A percentile compares a stretch with the other conserved stretches of the same genome.
These are phyloP conservation scores for Mizuhopecten yessoensis DNA, from an alignment of 1,140 invertebrate species.

Conservation along the genomic window DNA sequence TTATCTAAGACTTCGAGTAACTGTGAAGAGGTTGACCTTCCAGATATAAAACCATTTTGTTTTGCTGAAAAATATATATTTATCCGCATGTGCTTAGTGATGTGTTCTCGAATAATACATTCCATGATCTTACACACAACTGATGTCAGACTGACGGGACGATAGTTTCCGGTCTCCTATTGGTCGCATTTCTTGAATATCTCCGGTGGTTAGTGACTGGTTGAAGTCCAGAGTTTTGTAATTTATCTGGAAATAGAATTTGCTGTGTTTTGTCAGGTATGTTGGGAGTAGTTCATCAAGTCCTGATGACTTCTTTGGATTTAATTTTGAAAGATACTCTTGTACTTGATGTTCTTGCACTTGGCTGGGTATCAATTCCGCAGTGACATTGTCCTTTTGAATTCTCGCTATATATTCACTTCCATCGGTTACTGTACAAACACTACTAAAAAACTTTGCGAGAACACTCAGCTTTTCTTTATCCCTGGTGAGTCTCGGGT, in stretches of 20 bases:
- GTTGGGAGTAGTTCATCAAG: conserved; percentile 32
- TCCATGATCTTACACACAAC: conserved; percentile 42
- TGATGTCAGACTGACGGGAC: background rate
- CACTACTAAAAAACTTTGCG: no score
- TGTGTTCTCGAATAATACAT: background rate
- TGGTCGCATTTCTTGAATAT: background rate
- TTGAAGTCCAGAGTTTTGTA: background rate
- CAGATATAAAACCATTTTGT: conserved; percentile 46
- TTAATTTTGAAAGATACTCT: no score
- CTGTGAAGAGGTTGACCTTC: background rate
- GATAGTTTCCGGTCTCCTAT: conserved; percentile 23
- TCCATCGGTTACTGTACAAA: no score
- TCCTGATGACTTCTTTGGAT: conserved; percentile 36
- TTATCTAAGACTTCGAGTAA: conserved; percentile 41
- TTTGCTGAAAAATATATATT: conserved; percentile 38
- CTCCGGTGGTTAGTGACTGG: background rate
- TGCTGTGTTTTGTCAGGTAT: background rate
- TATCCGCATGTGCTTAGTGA: background rate
- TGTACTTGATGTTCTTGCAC: no score
- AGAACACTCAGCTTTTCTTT: no score
- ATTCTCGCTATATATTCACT: no score
- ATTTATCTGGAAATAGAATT: background rate
- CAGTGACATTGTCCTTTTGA: no score
- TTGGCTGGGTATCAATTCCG: no score
- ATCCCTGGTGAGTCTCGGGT: no score